phyloP scores from a whole-genome alignment of 2,113 vertebrate species.

The Centrocercus urophasianus region DNA sequence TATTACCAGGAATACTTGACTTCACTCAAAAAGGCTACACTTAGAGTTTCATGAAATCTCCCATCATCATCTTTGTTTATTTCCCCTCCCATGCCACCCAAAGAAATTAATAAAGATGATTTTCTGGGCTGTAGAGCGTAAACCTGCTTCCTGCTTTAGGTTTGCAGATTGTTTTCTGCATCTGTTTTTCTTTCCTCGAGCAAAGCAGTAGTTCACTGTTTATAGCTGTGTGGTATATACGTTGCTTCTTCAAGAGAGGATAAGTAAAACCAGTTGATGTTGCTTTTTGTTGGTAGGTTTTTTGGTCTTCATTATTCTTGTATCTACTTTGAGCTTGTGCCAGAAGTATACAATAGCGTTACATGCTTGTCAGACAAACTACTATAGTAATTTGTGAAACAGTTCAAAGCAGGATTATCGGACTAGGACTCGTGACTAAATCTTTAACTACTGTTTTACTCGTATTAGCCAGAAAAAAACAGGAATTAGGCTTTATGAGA shows the following conservation, averaged over 20 bases:
- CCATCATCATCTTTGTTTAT: fast-evolving
- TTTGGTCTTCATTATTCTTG: conserved; percentile 14
- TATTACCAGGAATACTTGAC: background rate
- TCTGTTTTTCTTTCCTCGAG: background rate
- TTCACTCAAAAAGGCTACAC: background rate
- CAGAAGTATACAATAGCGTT: background rate
- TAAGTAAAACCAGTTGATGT: background rate
- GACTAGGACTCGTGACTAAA: background rate
- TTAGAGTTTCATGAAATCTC: background rate
- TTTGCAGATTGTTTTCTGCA: background rate
- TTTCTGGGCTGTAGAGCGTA: background rate
- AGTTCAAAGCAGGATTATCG: conserved; percentile 10
- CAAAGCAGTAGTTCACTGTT: background rate
- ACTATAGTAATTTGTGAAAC: background rate
- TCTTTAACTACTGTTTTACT: background rate
- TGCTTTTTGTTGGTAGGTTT: background rate
- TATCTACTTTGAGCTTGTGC: background rate
- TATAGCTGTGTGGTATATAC: fast-evolving
- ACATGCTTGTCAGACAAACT: background rate
- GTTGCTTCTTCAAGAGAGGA: background rate
- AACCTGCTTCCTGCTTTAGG: background rate
- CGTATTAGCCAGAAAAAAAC: background rate
- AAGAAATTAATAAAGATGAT: background rate
- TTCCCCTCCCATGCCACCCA: fast-evolving
- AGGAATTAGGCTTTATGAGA: background rate